Conservation (phyloP, 2,888 invertebrate species). For the Acholoe squamosa region DNA sequence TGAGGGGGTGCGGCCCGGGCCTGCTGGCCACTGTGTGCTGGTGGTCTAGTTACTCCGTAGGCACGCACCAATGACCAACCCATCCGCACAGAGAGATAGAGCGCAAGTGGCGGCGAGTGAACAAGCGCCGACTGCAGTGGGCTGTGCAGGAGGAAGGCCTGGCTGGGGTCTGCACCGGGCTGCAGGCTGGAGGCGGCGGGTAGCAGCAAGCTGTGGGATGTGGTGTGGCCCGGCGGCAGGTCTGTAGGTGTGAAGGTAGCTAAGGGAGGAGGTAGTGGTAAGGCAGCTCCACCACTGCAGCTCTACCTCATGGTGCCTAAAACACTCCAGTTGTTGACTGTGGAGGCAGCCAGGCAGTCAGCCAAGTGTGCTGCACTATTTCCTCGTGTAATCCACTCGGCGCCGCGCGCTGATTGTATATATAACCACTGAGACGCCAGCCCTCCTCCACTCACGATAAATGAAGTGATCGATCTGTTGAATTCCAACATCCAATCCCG, state of each 20-base stretch:
- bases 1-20: background rate
- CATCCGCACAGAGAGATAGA: background rate
- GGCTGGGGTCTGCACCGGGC: background rate
- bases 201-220: background rate
- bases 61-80: constrained; percentile 17
- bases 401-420: background rate
- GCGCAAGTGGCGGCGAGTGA: constrained; percentile 5
- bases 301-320: background rate
- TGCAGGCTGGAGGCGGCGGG: constrained; percentile 18
- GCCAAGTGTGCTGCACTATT: constrained; percentile 15
- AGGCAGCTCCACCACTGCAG: background rate
- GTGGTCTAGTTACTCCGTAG: constrained; percentile 15
- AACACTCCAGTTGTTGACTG: constrained; percentile 8
- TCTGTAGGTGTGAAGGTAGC: constrained; percentile 4
- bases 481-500: background rate
- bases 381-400: background rate
- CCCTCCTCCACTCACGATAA: background rate
- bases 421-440: background rate
- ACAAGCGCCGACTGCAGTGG: background rate
- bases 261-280: background rate
- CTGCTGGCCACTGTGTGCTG: background rate
- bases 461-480: constrained; percentile 17
- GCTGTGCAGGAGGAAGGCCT: background rate
- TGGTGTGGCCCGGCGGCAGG: background rate
- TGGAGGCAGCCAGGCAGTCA: background rate